These are phyloP conservation scores for Belgica antarctica DNA, from an alignment of 2,888 invertebrate species.

Conservation along the genomic window DNA sequence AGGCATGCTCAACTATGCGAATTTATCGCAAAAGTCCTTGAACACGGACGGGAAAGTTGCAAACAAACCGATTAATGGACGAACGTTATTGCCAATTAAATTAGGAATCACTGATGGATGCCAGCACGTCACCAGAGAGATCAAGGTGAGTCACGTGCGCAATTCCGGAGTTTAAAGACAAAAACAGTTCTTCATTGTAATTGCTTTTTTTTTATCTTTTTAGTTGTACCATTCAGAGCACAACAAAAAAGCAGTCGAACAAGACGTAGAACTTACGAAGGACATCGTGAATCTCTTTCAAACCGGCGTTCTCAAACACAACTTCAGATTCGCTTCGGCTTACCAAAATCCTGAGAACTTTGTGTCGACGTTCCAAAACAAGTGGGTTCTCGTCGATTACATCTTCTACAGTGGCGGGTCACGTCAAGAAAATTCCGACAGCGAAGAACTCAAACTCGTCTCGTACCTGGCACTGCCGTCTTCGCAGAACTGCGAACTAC, in stretches of 20 bases:
- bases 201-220: conserved; percentile 33
- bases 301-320: conserved; percentile 64
- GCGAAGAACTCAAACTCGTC: conserved; percentile 61
- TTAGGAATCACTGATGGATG: conserved; percentile 62
- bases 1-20: conserved; percentile 49
- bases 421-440: conserved; percentile 48
- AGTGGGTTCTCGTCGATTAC: conserved; percentile 84
- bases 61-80: conserved; percentile 45
- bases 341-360: conserved; percentile 55
- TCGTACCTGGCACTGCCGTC: conserved; percentile 68
- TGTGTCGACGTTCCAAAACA: conserved; percentile 74
- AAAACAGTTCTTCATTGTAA: not conserved
- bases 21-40: conserved; percentile 50
- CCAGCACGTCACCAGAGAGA: conserved; percentile 57
- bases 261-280: conserved; percentile 34
- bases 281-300: conserved; percentile 56
- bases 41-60: conserved; percentile 45
- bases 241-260: not conserved
- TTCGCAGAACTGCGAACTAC: conserved; percentile 58
- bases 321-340: conserved; percentile 64
- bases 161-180: conserved; percentile 12
- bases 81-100: conserved; percentile 50
- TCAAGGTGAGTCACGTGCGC: conserved; percentile 31
- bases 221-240: conserved; percentile 41
- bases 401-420: conserved; percentile 65